Conservation (phyloP, 2,113 vertebrate species). For the Paradoxurus hermaphroditus region DNA sequence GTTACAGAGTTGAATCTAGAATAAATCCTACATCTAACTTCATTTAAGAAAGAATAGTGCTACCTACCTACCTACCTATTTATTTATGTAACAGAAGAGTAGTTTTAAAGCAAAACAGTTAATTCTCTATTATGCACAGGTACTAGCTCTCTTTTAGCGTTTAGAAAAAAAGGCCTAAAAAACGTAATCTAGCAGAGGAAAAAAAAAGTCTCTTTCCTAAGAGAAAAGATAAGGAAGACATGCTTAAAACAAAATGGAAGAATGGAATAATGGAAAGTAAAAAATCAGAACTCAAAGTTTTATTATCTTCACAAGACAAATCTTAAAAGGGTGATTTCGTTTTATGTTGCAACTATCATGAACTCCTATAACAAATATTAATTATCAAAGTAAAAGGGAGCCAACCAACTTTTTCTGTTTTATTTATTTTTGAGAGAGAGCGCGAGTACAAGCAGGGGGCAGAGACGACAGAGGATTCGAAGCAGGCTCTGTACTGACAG, state of each 20-base stretch:
- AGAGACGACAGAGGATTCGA: no score
- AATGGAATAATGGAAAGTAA: background rate
- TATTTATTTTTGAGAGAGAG: no score
- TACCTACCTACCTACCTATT: no score
- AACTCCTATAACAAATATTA: conserved; percentile 14
- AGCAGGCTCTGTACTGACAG: no score
- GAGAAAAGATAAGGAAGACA: background rate
- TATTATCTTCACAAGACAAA: conserved; percentile 15
- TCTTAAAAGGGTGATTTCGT: conserved; percentile 9
- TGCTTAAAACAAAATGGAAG: background rate
- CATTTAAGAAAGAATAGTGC: background rate
- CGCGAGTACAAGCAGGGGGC: no score
- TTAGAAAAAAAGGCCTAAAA: background rate
- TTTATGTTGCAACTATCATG: background rate
- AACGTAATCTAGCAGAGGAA: background rate
- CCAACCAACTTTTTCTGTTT: background rate
- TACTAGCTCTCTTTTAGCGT: background rate
- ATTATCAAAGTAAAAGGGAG: conserved; percentile 6
- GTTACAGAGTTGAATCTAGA: background rate
- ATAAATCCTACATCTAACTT: conserved; percentile 38
- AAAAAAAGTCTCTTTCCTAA: background rate
- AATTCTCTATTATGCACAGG: background rate
- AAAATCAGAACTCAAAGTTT: background rate
- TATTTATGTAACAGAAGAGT: no score
- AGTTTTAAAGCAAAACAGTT: conserved; percentile 14